Percentiles rank a stretch among this genome's conserved stretches.
Evolutionary conservation across 2,113 vertebrate genomes (phyloP).

Genomic region (Thamnophis sirtalis): DNA sequence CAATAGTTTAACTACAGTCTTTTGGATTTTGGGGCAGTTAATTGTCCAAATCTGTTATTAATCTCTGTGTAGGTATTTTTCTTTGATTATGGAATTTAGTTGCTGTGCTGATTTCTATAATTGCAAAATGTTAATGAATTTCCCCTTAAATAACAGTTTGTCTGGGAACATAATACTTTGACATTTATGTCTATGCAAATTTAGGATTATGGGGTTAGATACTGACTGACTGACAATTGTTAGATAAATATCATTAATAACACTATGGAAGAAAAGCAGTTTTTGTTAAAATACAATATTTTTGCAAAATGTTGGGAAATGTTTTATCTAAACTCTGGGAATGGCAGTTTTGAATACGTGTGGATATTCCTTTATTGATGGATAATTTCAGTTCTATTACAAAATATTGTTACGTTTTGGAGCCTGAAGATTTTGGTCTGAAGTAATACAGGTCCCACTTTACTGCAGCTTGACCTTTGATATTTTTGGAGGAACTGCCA

Average conservation of each 20-base stretch:
- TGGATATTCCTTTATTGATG: background rate
- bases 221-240: background rate
- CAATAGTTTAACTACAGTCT: background rate
- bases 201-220: background rate
- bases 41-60: background rate
- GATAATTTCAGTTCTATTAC: background rate
- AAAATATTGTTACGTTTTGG: background rate
- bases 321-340: background rate
- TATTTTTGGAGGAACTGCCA: background rate
- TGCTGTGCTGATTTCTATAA: background rate
- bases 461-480: background rate
- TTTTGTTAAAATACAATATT: background rate
- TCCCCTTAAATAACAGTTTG: background rate
- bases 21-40: background rate
- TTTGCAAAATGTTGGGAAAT: background rate
- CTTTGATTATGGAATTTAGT: background rate
- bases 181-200: slow-evolving; percentile 9
- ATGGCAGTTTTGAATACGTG: background rate
- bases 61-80: background rate
- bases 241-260: background rate
- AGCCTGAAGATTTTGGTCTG: background rate
- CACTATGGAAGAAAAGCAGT: background rate
- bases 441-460: background rate
- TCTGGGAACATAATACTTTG: background rate
- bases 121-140: background rate